Percentiles rank a stretch among this genome's conserved stretches.
Evolutionary conservation across 1,140 invertebrate genomes (phyloP).

Genomic region (Drosophila mauritiana): DNA sequence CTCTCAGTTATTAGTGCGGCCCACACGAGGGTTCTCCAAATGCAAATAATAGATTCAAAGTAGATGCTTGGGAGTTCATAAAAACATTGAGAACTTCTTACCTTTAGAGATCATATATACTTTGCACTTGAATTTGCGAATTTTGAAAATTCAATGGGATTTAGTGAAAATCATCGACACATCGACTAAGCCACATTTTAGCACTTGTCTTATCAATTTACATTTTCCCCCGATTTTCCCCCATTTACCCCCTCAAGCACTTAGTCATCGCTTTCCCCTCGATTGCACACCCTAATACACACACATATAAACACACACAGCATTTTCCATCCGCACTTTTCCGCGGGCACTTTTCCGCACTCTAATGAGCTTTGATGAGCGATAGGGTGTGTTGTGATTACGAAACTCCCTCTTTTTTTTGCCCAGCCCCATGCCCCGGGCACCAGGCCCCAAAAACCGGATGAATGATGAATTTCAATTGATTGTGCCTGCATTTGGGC

Average conservation of each 20-base stretch:
- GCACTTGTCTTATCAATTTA: constrained; percentile 19
- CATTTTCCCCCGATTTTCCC: neutral
- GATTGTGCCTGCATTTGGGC: constrained; percentile 16
- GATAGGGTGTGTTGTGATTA: constrained; percentile 31
- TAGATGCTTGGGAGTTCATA: no score
- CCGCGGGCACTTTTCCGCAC: constrained; percentile 32
- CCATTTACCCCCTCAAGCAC: neutral
- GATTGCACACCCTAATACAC: constrained; percentile 3
- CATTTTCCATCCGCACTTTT: constrained; percentile 1
- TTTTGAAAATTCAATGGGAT: neutral
- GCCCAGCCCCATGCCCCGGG: neutral
- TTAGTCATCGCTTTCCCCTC: constrained; percentile 24
- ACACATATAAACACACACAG: neutral
- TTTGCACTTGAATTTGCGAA: neutral
- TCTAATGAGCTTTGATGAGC: constrained; percentile 47
- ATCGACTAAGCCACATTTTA: neutral
- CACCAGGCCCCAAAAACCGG: neutral
- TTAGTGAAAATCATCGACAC: neutral
- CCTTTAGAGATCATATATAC: no score
- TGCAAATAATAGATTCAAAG: neutral
- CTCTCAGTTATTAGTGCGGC: neutral
- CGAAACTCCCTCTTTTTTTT: neutral
- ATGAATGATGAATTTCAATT: constrained; percentile 41
- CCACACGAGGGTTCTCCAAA: neutral
- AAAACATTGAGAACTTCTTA: no score